These are phyloP conservation scores for Heterochromis multidens DNA, from an alignment of 2,113 vertebrate species.

Conservation along the genomic window DNA sequence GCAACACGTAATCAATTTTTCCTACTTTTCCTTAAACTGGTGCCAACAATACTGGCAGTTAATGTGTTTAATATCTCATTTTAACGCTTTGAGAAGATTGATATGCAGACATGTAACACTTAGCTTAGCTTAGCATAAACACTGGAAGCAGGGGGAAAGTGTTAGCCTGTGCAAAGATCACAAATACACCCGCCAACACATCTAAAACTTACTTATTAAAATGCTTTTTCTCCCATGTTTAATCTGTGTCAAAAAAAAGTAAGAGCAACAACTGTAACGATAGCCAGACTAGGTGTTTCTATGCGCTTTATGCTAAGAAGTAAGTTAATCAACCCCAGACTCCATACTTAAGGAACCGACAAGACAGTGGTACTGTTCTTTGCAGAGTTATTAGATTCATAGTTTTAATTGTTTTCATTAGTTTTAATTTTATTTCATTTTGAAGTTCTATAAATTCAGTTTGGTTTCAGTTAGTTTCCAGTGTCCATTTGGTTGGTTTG, in stretches of 20 bases:
- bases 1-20: not conserved
- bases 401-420: too few relatives aligned
- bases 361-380: not conserved
- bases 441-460: not conserved
- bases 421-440: not conserved
- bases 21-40: not conserved
- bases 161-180: not conserved
- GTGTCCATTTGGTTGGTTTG: not conserved
- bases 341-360: not conserved
- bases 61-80: not conserved
- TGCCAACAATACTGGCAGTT: not conserved
- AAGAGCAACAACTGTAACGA: not conserved
- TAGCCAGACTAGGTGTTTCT: not conserved
- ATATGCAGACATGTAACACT: not conserved
- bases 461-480: not conserved
- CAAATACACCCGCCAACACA: not conserved
- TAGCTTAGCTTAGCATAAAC: not conserved
- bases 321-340: not conserved
- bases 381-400: not conserved
- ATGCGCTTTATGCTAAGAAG: not conserved
- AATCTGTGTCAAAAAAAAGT: not conserved
- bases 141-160: not conserved
- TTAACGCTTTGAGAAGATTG: not conserved
- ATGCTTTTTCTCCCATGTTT: not conserved
- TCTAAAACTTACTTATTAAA: not conserved